phyloP scores from a whole-genome alignment of 2,113 vertebrate genomes.

The Hippocampus zosterae region DNA sequence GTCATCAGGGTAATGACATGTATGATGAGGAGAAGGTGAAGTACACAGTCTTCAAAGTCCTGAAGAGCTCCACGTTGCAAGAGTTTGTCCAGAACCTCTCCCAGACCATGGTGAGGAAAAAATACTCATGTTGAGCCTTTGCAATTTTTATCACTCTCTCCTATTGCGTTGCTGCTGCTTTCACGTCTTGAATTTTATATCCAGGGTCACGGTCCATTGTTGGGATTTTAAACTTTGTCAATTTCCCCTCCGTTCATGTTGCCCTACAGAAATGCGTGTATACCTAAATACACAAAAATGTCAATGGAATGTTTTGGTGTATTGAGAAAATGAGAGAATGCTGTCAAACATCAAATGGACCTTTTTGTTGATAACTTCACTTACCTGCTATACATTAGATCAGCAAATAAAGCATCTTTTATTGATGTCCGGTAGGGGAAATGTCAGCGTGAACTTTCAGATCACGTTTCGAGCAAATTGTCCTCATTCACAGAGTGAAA shows the following conservation, averaged over 20 bases:
- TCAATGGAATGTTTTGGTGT: neutral
- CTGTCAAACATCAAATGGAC: neutral
- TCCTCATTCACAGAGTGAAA: neutral
- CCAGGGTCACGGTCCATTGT: too few species aligned
- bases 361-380: neutral
- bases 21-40: slow-evolving; percentile 99
- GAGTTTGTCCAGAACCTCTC: slow-evolving; percentile 98
- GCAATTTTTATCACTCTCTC: neutral
- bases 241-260: too few species aligned
- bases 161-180: neutral
- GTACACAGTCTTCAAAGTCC: slow-evolving; percentile 97
- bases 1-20: slow-evolving; percentile 99
- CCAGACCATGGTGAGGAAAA: slow-evolving; percentile 91
- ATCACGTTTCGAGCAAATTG: neutral
- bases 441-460: neutral
- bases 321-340: neutral
- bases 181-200: neutral
- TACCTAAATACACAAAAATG: neutral
- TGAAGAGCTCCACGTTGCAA: slow-evolving; percentile 93
- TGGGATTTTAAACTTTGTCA: too few species aligned
- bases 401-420: neutral
- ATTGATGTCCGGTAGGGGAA: neutral
- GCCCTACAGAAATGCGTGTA: neutral
- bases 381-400: neutral
- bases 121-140: neutral